Evolutionary conservation across 2,113 vertebrate species (phyloP), one percentile per base, ranked within the genome.

Genomic region (Paramisgurnus dabryanus): DNA sequence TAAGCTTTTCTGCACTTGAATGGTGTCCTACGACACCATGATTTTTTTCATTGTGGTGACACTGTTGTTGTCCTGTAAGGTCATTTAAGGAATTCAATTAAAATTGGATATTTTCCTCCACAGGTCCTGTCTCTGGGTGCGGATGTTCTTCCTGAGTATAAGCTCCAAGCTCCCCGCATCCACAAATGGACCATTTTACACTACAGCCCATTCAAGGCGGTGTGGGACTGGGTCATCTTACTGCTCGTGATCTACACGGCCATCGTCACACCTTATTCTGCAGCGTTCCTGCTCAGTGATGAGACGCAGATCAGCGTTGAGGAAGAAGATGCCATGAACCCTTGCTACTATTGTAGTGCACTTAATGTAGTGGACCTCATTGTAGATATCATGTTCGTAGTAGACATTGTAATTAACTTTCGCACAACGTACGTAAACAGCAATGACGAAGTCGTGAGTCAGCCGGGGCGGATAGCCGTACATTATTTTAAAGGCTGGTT

Each of bases 401-500:
- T 96, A 7, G 96, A 96, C 89, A 97, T 96, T 85, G 85, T 96
- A 76, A 96, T 96, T 89, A 96, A 97, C 90, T 97, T 97, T 92
- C 95, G 96, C 45, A 97, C 96, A 85, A 97, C 96, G 64, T 96
- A 97, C 0, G 95, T 96, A 71, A 96, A 97, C 39, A 85, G 87
- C 89, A 97, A 97, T 0, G 95, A 97, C 18, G 96, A 97, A 89
- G 95, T 97, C 89, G 95, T 96, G n/a, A 97, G 95, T 88, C 94
- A 96, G 79, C 95, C 95, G 0, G 91, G 84, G 78, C 93, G 92
- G 80, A 97, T 97, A 0, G 95, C 95, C 1, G 93, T 95, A 79
- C 94, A 97, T 85, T 97, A 97, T 89, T 97, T 97, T 89, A 97
- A 97, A 88, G 95, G 95, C 68, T 97, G 95, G 96, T 97, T 97